Percentiles rank a stretch among this genome's conserved stretches.
Evolutionary conservation across 1,140 invertebrate genomes (phyloP).

Genomic region (Solen grandis): DNA sequence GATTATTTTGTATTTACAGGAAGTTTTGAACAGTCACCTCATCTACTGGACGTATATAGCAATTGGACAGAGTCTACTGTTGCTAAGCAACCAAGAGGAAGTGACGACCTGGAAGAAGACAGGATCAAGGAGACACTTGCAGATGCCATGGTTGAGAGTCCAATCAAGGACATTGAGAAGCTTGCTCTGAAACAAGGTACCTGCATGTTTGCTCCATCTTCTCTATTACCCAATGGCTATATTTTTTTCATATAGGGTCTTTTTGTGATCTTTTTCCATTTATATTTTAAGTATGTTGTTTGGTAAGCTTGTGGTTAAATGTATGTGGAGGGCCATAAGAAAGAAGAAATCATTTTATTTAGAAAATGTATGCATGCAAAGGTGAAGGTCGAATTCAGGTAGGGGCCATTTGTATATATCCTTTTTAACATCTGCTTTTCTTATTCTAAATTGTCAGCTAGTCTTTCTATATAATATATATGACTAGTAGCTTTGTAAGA

Average conservation of each 20-base stretch:
- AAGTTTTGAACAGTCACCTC: slow-evolving; percentile 94
- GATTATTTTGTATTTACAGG: slow-evolving; percentile 82
- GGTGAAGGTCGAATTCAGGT: not conserved
- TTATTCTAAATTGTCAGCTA: not conserved
- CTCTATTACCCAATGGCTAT: not conserved
- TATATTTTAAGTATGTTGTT: slow-evolving; percentile 1
- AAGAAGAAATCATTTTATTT: not conserved
- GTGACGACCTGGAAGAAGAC: slow-evolving; percentile 84
- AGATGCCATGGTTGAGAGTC: slow-evolving; percentile 95
- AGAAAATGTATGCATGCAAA: not conserved
- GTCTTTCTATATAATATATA: not conserved
- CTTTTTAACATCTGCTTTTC: not conserved
- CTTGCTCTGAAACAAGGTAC: slow-evolving; percentile 70
- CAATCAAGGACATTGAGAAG: slow-evolving; percentile 79
- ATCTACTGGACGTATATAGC: slow-evolving; percentile 88
- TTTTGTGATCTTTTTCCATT: not conserved
- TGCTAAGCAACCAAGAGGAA: slow-evolving; percentile 70
- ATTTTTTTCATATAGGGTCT: not conserved
- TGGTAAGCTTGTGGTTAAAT: not conserved
- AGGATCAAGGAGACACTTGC: slow-evolving; percentile 94
- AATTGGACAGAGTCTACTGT: slow-evolving; percentile 82
- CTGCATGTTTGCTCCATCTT: slow-evolving; percentile 15
- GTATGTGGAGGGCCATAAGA: slow-evolving; percentile 3
- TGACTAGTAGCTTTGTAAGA: not conserved
- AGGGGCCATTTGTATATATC: not conserved